Evolutionary conservation across 92 coral and sea anemone species (phyloP).

Genomic region (Siderastrea siderea): DNA sequence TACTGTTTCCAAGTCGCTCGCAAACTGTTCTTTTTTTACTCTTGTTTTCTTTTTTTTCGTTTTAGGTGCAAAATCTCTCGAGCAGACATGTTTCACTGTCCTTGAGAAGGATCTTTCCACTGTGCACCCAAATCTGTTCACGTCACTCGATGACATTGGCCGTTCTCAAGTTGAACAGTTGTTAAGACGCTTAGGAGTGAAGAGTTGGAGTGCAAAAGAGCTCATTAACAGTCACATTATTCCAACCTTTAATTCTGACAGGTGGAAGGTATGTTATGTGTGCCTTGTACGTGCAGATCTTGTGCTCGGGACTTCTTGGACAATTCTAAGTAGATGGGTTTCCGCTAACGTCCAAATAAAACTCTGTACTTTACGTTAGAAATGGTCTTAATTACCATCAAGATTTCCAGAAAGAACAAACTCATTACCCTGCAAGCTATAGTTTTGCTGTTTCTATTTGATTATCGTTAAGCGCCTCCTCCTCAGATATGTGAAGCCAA

Average conservation of each 20-base stretch:
- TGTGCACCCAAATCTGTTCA: slow-evolving; percentile 75
- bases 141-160: slow-evolving; percentile 80
- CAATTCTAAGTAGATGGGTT: too few relatives aligned
- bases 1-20: background rate
- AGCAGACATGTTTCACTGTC: slow-evolving; percentile 20
- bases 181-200: slow-evolving; percentile 83
- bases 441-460: too few relatives aligned
- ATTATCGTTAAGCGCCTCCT: too few relatives aligned
- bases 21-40: too few relatives aligned
- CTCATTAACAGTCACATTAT: slow-evolving; percentile 85
- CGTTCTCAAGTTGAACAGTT: slow-evolving; percentile 87
- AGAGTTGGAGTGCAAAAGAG: slow-evolving; percentile 84
- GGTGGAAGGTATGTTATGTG: slow-evolving; percentile 72
- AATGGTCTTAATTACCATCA: too few relatives aligned
- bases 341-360: too few relatives aligned
- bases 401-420: too few relatives aligned
- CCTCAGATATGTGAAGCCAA: too few relatives aligned
- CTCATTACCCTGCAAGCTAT: too few relatives aligned
- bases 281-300: background rate
- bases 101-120: slow-evolving; percentile 83
- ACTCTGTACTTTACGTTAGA: background rate
- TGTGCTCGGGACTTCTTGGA: too few relatives aligned
- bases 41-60: background rate
- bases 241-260: slow-evolving; percentile 80
- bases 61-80: slow-evolving; percentile 13